Evolutionary conservation across 37 sponge, comb jelly and placozoan species (phyloP).

Genomic region (Oscarella lobularis): DNA sequence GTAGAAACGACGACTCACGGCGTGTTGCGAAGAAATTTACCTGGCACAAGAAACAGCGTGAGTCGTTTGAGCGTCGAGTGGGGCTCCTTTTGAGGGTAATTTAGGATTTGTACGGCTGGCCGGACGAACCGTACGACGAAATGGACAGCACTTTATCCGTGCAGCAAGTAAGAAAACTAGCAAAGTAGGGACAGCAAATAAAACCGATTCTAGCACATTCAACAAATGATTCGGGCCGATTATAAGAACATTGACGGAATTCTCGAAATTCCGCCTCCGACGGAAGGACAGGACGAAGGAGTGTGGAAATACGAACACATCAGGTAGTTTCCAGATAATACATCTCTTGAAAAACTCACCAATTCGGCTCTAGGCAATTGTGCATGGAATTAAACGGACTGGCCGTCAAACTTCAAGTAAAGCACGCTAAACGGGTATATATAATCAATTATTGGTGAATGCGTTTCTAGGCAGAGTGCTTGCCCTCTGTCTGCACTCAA

Average conservation of each 20-base stretch:
- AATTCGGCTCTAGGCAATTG: slow-evolving; percentile 76
- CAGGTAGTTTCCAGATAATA: slow-evolving; percentile 7
- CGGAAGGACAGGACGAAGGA: slow-evolving; percentile 55
- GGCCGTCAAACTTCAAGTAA: slow-evolving; percentile 66
- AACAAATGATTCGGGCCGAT: slow-evolving; percentile 66
- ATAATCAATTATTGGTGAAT: not conserved
- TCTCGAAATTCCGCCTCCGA: slow-evolving; percentile 39
- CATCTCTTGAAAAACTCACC: no score
- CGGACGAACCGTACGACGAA: slow-evolving; percentile 64
- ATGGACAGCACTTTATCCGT: slow-evolving; percentile 79
- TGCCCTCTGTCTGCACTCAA: slow-evolving; percentile 41
- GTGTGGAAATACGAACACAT: slow-evolving; percentile 97
- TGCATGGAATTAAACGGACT: slow-evolving; percentile 82
- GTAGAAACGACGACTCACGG: not conserved
- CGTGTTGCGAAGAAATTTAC: not conserved
- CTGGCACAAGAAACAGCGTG: not conserved
- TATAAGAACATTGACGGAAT: slow-evolving; percentile 66
- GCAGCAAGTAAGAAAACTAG: not conserved
- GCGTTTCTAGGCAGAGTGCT: not conserved
- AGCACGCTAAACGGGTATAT: slow-evolving; percentile 14
- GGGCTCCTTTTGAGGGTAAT: not conserved
- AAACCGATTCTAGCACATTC: slow-evolving; percentile 47
- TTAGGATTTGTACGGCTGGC: slow-evolving; percentile 71
- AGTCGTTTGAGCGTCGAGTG: no score
- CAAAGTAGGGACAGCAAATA: not conserved